These are phyloP conservation scores for Rotaria magnacalcarata DNA, from an alignment of 2,888 invertebrate genomes.

Conservation along the genomic window DNA sequence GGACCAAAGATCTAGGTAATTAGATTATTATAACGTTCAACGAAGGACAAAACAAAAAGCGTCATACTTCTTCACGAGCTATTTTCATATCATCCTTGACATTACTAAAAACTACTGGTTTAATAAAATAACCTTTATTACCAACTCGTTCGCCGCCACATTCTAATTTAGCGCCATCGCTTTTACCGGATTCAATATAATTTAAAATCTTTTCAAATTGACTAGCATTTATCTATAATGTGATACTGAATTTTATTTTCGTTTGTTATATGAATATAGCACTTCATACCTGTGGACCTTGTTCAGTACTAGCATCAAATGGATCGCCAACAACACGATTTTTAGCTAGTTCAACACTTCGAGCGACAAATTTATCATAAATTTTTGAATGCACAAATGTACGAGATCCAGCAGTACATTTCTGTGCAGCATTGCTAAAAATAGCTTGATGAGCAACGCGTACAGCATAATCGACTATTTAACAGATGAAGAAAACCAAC, in stretches of 20 bases:
- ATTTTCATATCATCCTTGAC: constrained; percentile 61
- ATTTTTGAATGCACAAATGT: constrained; percentile 82
- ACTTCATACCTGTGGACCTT: background rate
- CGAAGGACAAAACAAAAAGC: background rate
- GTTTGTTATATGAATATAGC: background rate
- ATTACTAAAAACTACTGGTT: constrained; percentile 62
- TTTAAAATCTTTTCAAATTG: constrained; percentile 73
- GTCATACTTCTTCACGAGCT: constrained; percentile 60
- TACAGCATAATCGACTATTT: constrained; percentile 69
- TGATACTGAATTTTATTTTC: too few species aligned
- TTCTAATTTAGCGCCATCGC: constrained; percentile 74
- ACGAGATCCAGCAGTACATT: constrained; percentile 73
- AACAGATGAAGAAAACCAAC: background rate
- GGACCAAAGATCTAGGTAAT: constrained; percentile 45
- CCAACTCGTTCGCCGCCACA: constrained; percentile 66
- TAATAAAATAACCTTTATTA: constrained; percentile 59
- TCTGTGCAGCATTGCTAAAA: constrained; percentile 88
- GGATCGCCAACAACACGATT: constrained; percentile 61
- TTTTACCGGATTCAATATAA: constrained; percentile 72
- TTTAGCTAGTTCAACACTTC: constrained; percentile 72
- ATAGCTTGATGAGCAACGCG: constrained; percentile 77
- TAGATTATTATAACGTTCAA: background rate
- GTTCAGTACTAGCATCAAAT: background rate
- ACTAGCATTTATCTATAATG: constrained; percentile 48
- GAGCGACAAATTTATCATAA: constrained; percentile 81